Evolutionary conservation across 2,888 invertebrate species (phyloP).

Genomic region (Pristionchus entomophagus): DNA sequence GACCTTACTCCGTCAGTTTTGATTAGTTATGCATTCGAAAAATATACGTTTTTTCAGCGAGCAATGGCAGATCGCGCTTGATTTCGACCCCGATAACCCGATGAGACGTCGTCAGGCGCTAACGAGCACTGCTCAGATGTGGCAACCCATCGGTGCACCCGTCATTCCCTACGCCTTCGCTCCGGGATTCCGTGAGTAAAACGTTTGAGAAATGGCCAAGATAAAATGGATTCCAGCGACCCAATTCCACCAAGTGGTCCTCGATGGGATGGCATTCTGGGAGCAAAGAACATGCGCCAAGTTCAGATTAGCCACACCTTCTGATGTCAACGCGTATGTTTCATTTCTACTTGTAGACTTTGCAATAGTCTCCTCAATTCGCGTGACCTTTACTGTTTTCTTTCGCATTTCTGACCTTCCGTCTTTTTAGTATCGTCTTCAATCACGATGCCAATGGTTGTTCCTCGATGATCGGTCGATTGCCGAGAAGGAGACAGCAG

Average conservation of each 20-base stretch:
- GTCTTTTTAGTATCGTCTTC: background rate
- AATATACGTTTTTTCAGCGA: constrained; percentile 19
- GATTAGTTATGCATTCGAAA: too few species aligned
- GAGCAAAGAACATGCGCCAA: constrained; percentile 34
- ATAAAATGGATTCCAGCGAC: background rate
- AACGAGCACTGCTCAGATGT: background rate
- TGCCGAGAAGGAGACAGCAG: background rate
- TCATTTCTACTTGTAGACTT: too few species aligned
- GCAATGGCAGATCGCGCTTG: constrained; percentile 1
- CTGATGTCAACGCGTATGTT: constrained; percentile 15
- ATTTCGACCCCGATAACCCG: background rate
- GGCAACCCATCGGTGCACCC: constrained; percentile 1
- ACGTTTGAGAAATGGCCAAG: background rate
- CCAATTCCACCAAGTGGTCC: background rate
- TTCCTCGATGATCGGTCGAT: background rate
- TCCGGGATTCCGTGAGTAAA: constrained; percentile 4
- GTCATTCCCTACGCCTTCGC: background rate
- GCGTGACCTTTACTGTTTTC: background rate
- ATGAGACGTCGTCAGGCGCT: constrained; percentile 3
- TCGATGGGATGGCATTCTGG: constrained; percentile 2
- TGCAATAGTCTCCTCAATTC: background rate
- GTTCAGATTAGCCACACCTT: background rate
- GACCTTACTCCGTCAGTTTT: background rate
- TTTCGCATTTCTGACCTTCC: background rate
- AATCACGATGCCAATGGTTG: background rate